These are phyloP conservation scores for Acholoe squamosa DNA, from an alignment of 2,888 invertebrate species.

Conservation along the genomic window DNA sequence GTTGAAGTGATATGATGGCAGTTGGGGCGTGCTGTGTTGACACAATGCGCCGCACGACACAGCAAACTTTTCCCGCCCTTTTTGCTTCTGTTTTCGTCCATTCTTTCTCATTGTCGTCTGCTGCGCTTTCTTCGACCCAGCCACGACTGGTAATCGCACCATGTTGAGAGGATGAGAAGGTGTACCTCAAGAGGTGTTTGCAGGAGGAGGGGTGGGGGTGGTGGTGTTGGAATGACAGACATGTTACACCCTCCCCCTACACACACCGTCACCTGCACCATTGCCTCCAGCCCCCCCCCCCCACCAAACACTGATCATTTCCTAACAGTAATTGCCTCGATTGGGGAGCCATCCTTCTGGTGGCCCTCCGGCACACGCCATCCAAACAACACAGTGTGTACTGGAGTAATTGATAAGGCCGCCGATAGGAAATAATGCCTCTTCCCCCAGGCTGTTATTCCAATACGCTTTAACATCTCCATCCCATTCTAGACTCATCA, in stretches of 20 bases:
- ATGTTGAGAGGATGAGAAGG: conserved; percentile 12
- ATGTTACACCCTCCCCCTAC: too few species aligned
- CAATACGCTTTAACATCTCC: conserved; percentile 39
- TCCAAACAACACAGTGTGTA: conserved; percentile 33
- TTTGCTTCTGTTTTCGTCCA: not conserved
- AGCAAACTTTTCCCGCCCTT: conserved; percentile 13
- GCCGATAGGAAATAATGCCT: conserved; percentile 52
- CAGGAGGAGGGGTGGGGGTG: too few species aligned
- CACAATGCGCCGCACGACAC: not conserved
- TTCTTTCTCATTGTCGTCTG: conserved; percentile 30
- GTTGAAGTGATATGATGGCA: too few species aligned
- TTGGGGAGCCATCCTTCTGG: not conserved
- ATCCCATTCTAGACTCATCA: conserved; percentile 48
- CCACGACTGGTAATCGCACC: not conserved
- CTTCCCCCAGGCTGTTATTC: conserved; percentile 16
- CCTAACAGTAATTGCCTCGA: conserved; percentile 53
- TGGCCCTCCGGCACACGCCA: not conserved
- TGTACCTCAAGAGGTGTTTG: not conserved
- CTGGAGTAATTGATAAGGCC: conserved; percentile 32
- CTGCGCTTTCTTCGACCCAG: not conserved
- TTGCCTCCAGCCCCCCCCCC: not conserved
- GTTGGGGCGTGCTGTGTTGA: not conserved
- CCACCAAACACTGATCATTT: conserved; percentile 56
- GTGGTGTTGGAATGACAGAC: conserved; percentile 43
- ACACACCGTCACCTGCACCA: too few species aligned